A percentile compares a stretch with the other conserved stretches of the same genome.
Conservation (phyloP, 2,797 vertebrate species). For the Lates japonicus region DNA sequence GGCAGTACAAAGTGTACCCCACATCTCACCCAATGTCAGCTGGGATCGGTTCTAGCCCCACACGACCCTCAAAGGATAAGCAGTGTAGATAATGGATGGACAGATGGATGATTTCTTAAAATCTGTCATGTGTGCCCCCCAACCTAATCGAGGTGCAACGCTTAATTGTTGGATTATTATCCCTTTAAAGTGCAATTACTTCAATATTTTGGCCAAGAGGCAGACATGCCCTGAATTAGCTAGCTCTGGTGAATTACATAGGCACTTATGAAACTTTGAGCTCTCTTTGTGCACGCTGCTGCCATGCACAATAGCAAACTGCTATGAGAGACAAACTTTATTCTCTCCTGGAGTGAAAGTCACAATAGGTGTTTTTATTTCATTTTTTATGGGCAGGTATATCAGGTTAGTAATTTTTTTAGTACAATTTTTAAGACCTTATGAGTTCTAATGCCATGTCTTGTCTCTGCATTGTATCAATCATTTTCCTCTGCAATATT, state of each 20-base stretch:
- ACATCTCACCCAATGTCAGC: no score
- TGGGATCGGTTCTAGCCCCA: no score
- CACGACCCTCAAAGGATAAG: no score
- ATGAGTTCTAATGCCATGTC: neutral
- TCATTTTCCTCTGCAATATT: neutral
- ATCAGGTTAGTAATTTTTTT: neutral
- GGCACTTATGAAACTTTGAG: slow-evolving; percentile 8
- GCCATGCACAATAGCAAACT: slow-evolving; percentile 22
- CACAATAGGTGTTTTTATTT: slow-evolving; percentile 29
- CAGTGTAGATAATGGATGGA: no score
- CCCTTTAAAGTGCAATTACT: neutral
- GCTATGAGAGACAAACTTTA: slow-evolving; percentile 28
- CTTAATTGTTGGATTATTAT: neutral
- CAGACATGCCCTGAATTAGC: slow-evolving; percentile 5
- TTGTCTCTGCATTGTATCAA: neutral
- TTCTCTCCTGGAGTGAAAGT: slow-evolving; percentile 12
- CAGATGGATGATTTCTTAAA: neutral
- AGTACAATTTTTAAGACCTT: neutral
- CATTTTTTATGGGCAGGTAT: neutral
- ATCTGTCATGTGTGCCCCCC: neutral
- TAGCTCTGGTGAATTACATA: neutral
- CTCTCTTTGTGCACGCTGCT: slow-evolving; percentile 16
- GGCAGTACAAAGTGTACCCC: no score
- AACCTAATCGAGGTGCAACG: neutral
- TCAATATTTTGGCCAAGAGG: slow-evolving; percentile 19